A percentile compares a stretch with the other conserved stretches of the same genome.
Conservation (phyloP, 1,140 invertebrate species). For the Macrocentrus cingulum region DNA sequence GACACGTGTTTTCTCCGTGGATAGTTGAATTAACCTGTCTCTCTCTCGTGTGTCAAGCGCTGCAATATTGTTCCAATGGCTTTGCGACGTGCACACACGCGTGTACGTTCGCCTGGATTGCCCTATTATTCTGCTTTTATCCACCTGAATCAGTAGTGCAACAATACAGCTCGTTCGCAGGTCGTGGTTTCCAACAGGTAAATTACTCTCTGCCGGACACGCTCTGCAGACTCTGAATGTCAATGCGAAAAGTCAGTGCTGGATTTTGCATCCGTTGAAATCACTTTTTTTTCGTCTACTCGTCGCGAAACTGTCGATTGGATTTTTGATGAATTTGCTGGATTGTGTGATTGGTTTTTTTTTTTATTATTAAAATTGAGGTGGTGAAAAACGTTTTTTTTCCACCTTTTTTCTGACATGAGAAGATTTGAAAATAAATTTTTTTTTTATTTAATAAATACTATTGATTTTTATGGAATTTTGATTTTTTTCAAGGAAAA, state of each 20-base stretch:
- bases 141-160: slow-evolving; percentile 2
- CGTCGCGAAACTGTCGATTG: neutral
- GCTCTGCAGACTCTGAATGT: slow-evolving; percentile 19
- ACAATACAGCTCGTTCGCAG: slow-evolving; percentile 16
- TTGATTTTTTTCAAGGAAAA: too few species aligned
- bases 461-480: too few species aligned
- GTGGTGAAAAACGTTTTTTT: too few species aligned
- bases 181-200: slow-evolving; percentile 6
- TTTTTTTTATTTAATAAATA: too few species aligned
- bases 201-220: slow-evolving; percentile 20
- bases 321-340: too few species aligned
- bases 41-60: neutral
- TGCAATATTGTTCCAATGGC: slow-evolving; percentile 23
- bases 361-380: too few species aligned
- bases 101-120: neutral
- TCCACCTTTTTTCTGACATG: too few species aligned
- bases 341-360: too few species aligned
- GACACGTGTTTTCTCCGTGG: slow-evolving; percentile 33
- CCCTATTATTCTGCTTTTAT: neutral
- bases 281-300: neutral
- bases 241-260: slow-evolving; percentile 11
- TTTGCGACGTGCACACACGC: too few species aligned
- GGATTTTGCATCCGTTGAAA: neutral
- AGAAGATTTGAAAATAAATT: too few species aligned
- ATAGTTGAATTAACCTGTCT: slow-evolving; percentile 21